phyloP scores from a whole-genome alignment of 2,797 vertebrate species.

The Pseudomugil gertrudae region DNA sequence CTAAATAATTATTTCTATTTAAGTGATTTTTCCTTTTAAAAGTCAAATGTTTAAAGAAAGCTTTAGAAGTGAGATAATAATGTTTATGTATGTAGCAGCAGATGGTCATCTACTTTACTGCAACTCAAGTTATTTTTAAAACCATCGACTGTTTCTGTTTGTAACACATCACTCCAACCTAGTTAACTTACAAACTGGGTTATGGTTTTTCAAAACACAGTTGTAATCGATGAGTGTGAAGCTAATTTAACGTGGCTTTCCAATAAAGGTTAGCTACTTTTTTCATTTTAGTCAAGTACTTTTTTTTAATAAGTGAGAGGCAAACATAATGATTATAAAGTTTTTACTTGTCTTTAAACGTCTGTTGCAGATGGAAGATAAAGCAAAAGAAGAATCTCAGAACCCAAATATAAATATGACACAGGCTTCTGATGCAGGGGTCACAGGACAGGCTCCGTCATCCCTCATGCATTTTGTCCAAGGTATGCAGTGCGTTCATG shows the following conservation, averaged over 20 bases:
- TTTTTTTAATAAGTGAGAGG: background rate
- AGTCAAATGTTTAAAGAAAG: conserved; percentile 11
- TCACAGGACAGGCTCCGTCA: conserved; percentile 32
- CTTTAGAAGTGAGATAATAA: conserved; percentile 13
- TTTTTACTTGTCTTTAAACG: conserved; percentile 1
- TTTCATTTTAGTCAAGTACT: no score
- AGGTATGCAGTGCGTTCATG: conserved; percentile 58
- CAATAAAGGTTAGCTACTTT: no score
- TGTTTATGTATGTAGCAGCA: conserved; percentile 27
- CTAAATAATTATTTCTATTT: background rate
- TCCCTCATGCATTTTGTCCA: conserved; percentile 36
- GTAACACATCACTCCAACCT: conserved; percentile 26
- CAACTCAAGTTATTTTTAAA: conserved; percentile 64
- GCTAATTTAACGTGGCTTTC: background rate
- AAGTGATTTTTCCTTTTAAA: background rate
- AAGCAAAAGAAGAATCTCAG: conserved; percentile 42
- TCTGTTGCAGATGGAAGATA: conserved; percentile 48
- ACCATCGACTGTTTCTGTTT: conserved; percentile 42
- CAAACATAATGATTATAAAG: background rate
- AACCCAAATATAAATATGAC: conserved; percentile 65
- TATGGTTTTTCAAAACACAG: conserved; percentile 1
- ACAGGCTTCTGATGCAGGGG: conserved; percentile 36
- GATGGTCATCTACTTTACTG: conserved; percentile 10
- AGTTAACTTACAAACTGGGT: conserved; percentile 7
- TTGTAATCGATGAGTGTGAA: background rate